Base-by-base conservation (phyloP, 37 sponge, comb jelly and placozoan genomes). In the Agelas oroides region DNA sequence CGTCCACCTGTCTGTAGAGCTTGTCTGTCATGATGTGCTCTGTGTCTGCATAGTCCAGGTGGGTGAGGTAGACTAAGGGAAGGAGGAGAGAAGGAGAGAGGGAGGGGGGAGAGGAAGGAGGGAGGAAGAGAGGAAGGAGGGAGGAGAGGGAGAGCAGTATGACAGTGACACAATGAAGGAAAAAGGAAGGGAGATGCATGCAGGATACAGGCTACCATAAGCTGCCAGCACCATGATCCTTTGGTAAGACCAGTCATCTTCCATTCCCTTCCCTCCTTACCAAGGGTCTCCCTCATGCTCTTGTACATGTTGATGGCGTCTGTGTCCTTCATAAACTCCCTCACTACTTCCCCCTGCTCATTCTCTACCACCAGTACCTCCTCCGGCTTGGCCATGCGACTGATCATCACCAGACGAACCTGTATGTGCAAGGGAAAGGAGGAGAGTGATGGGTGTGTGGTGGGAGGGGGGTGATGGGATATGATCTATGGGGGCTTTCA, bases 271-370 rank as follows among this genome's bases (percentile, higher is more conserved):
- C 46, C 46, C 46, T 46, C 46, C n/a, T n/a, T 79, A 95, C 96
- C 98, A 39, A 99, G 88, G 17, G 97, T 99, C 86, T 97, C 99
- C 70, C 99, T 84, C 99, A 99, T 99, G 56, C 90, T 97, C 88
- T 99, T 99, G 92, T 99, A 99, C 94, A 99, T 89, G 82, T 84
- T 97, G 70, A 99, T 97, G 68, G 99, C 99, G 61, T 99, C 97
- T 0, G 99, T 99, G 83, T 99, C 99, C 90, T 97, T 97, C 96
- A 99, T 97, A 84, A 91, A 89, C 86, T 99, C 99, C 65, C 99
- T 83, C 23, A 99, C 99, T 32, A 93, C 99, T 81, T 99, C 99
- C 68, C 99, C 99, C 67, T 97, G 97, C 31, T 99, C 99, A 81
- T 92, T 99, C 92, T 99, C 99, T 40, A 99, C 97, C 65, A 99